Evolutionary conservation across 2,797 vertebrate species (phyloP), one percentile per base, ranked within the genome.

Genomic region (Acropternis orthonyx): DNA sequence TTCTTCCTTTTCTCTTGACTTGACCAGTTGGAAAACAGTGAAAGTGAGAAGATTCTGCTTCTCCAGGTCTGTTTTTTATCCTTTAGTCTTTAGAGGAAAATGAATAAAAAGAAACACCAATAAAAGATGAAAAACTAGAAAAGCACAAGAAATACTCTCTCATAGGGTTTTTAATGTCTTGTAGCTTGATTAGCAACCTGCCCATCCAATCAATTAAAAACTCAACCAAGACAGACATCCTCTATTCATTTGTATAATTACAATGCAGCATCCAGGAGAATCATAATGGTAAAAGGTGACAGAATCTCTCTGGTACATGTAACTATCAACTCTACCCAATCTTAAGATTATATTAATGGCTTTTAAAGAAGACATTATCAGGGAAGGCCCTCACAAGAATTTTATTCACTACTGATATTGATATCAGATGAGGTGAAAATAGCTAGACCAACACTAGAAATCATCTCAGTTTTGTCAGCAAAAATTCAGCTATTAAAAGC

Each of bases 191-290:
- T 92, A 92, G 89, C 76, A 92, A 68, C 43, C n/a, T 83, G 65
- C 39, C 37, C 73, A 88, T 58, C 24, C 69, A 67, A 92, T 68
- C 73, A 23, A 87, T 89, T 89, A 83, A 95, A 96, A 88, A 69
- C 11, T 32, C 61, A 88, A 69, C 43, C 41, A 62, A 82, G 68
- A 87, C 7, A 91, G 37, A 92, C 63, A 65, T 46, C n/a, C 74
- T 89, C 82, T 62, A 79, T 89, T 95, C 65, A 77, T 79, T 92
- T 88, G 49, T 91, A 4, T 81, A 91, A 93, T 83, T 77, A 66
- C 32, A 62, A 23, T 21, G 75, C 73, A 44, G 55, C 46, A 93
- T 54, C 48, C 75, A 71, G 58, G 69, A 72, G n/a, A 86, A 79
- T 23, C 34, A 48, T 39, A 55, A 78, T 21, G 2, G 1, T 36